Evolutionary conservation across 2,797 vertebrate genomes (phyloP).

Genomic region (Leptoclinus maculatus): DNA sequence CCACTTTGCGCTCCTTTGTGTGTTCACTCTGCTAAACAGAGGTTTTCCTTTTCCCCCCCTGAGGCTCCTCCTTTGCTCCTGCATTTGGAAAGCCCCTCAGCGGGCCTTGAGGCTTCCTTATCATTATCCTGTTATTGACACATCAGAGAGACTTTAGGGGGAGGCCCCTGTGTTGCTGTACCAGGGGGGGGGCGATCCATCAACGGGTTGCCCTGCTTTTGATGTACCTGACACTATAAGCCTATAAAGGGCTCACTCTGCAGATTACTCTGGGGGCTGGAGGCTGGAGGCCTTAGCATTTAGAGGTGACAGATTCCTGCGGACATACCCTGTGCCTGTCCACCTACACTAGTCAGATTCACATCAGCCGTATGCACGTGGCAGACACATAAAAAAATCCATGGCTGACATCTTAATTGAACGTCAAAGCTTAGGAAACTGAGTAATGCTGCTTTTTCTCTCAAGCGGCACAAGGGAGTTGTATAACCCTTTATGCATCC

Average conservation of each 20-base stretch:
- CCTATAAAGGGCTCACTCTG: slow-evolving; percentile 70
- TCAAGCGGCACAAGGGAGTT: slow-evolving; percentile 34
- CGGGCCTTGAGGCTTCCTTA: slow-evolving; percentile 24
- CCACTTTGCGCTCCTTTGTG: not conserved
- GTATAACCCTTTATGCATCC: slow-evolving; percentile 38
- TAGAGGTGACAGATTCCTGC: slow-evolving; percentile 78
- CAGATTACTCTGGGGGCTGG: slow-evolving; percentile 65
- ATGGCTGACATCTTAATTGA: slow-evolving; percentile 67
- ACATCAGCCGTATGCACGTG: slow-evolving; percentile 60
- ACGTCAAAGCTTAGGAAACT: slow-evolving; percentile 28
- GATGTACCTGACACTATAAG: slow-evolving; percentile 72
- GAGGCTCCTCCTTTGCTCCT: slow-evolving; percentile 10
- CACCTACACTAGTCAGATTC: slow-evolving; percentile 67
- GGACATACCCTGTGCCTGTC: slow-evolving; percentile 67
- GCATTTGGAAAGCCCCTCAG: slow-evolving; percentile 18
- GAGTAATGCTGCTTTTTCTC: slow-evolving; percentile 35
- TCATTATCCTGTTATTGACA: slow-evolving; percentile 35
- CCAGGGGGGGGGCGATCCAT: slow-evolving; percentile 47
- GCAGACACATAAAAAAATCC: slow-evolving; percentile 66
- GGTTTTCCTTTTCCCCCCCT: not conserved
- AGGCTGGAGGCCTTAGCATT: slow-evolving; percentile 73
- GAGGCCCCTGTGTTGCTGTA: slow-evolving; percentile 53
- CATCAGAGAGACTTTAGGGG: slow-evolving; percentile 55
- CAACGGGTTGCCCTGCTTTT: slow-evolving; percentile 66
- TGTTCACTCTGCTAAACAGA: slow-evolving; percentile 4